phyloP scores from a whole-genome alignment of 1,140 invertebrate genomes.

The Harpegnathos saltator region DNA sequence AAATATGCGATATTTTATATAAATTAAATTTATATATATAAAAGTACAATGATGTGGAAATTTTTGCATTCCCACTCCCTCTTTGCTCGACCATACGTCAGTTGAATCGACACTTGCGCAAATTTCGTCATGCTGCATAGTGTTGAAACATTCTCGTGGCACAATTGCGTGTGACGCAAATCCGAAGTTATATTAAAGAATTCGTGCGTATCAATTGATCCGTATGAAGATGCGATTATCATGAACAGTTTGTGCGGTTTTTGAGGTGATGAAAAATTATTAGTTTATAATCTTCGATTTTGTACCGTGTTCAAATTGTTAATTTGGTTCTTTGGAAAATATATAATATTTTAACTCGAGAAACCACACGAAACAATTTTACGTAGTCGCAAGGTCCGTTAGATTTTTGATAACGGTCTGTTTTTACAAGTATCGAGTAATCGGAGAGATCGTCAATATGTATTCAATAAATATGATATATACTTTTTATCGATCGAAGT shows the following conservation, averaged over 20 bases:
- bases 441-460: too few relatives aligned
- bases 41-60: not conserved
- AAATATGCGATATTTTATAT: constrained; percentile 42
- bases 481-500: too few relatives aligned
- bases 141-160: constrained; percentile 4
- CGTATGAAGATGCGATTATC: not conserved
- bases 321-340: too few relatives aligned
- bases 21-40: constrained; percentile 9
- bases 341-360: too few relatives aligned
- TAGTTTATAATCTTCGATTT: not conserved
- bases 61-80: constrained; percentile 18
- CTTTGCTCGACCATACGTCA: not conserved
- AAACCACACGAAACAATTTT: too few relatives aligned
- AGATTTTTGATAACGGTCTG: too few relatives aligned
- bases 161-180: not conserved
- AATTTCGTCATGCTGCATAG: not conserved
- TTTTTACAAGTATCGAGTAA: too few relatives aligned
- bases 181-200: not conserved
- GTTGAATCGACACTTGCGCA: constrained; percentile 14
- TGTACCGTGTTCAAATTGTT: too few relatives aligned
- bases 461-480: too few relatives aligned
- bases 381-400: too few relatives aligned
- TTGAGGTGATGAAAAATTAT: not conserved
- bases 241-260: not conserved
- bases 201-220: not conserved